Evolutionary conservation across 2,797 vertebrate genomes (phyloP), one percentile per base, ranked within the genome.

Genomic region (Spinus pinus): DNA sequence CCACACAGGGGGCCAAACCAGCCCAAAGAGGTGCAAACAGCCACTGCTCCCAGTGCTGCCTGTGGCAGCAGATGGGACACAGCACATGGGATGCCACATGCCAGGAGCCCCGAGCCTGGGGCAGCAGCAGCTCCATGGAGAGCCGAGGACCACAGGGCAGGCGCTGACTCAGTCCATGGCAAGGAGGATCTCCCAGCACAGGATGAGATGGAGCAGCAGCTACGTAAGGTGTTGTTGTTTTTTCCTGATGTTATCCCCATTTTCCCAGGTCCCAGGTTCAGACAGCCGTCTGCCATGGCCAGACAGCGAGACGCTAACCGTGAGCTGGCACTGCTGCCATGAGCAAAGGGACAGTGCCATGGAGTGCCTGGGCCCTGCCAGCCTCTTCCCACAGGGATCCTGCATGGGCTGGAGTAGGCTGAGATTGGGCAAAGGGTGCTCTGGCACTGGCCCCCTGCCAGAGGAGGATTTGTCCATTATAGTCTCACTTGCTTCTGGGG

Each of bases 241-340:
- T 91, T 93, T 87, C 93, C 93, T 96, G 93, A 93, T 96, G 96
- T 97, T 96, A 96, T 95, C 94, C 95, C 83, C 71, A 1, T 82
- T 95, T 96, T 96, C 94, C 88, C 94, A 96, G 84, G 87, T 95
- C 69, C 80, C 82, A 71, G 88, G 83, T 57, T 93, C 93, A 96
- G 83, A 90, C 93, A 95, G 81, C 33, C 2, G 31, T 93, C 94
- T 95, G 95, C 88, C 80, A 84, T 17, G 94, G 91, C 93, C 86
- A 95, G 91, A 96, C 86, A 84, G 37, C 0, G 37, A 90, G 94
- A 58, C 35, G 35, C 87, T 89, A 16, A 24, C 78, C 85, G 15
- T 67, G 80, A 81, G 77, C 94, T 95, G 83, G 41, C 4, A 3
- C 7, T 57, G 19, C 92, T 86, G 93, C 85, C 92, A 9, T 24